Base-by-base conservation (phyloP, 2,113 vertebrate species). In the Tympanuchus pallidicinctus region DNA sequence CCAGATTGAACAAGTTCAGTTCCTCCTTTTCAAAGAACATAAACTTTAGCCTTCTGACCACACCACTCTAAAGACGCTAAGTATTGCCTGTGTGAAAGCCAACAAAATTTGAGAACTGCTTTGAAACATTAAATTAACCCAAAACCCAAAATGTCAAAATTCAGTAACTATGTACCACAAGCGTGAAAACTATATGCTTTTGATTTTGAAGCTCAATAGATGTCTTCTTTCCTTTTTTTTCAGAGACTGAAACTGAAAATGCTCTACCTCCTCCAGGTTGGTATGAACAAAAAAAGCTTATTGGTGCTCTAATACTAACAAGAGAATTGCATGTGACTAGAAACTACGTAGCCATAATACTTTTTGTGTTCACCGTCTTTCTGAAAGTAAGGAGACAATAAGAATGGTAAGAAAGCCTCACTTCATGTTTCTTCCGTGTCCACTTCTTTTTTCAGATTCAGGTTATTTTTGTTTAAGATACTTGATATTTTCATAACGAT, bases 171-270 rank as follows among this genome's bases (percentile, higher is more conserved):
- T 40, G 57, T 17, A 52, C 6, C 11, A 82, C 43, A 72, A 40
- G 4, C 56, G 24, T 72, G 21, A 59, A 81, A 83, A 91, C 25
- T 36, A 52, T 15, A 36, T 82, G 15, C 18, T 52, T 92, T 85
- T 92, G 80, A 54, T 34, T 34, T 82, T 88, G 67, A 77, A 92
- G 27, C 13, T 93, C 69, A 93, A 30, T 42, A n/a, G 40, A n/a
- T 91, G 17, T 36, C 28, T 91, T 95, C 28, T 91, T 84, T 77
- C 42, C 60, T 96, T 8, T 13, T 94, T 97, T 98, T 94, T 83
- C 95, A 98, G 98, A 98, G 91, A 97, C 96, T 90, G 97, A 97
- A 97, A 90, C 90, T 21, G 95, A 96, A 54, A 95, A 67, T 61
- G 92, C 91, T 48, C 91, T 95, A 25, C 95, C 91, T 47, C 88